phyloP scores from a whole-genome alignment of 1,140 invertebrate species.

The Pseudomyrmex sp. region DNA sequence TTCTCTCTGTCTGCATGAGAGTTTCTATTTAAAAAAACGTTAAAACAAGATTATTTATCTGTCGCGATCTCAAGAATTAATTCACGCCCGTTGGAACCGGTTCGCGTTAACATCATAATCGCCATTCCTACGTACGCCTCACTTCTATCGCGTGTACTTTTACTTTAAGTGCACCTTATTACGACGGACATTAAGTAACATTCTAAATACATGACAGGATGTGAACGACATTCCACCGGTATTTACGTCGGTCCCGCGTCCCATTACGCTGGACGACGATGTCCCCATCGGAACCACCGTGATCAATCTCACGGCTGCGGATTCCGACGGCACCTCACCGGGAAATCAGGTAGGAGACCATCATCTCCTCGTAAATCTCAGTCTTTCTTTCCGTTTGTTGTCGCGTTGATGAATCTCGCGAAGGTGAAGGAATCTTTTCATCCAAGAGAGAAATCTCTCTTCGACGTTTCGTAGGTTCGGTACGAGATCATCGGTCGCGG shows the following conservation, averaged over 20 bases:
- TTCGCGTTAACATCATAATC: conserved; percentile 41
- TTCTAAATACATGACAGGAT: conserved; percentile 84
- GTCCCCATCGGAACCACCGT: conserved; percentile 92
- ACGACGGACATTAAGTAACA: conserved; percentile 15
- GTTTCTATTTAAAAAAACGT: conserved; percentile 25
- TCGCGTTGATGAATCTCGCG: background rate
- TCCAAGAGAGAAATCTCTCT: background rate
- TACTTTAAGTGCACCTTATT: conserved; percentile 25
- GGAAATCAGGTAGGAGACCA: conserved; percentile 89
- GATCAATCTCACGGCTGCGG: conserved; percentile 91
- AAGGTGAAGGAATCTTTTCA: background rate
- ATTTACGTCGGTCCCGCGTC: conserved; percentile 92
- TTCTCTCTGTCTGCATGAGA: background rate
- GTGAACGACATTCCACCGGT: conserved; percentile 94
- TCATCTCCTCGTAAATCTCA: background rate
- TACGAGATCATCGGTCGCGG: conserved; percentile 93
- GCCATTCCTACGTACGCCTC: background rate
- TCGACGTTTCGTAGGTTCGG: conserved; percentile 84
- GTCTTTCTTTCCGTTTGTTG: background rate
- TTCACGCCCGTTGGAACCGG: conserved; percentile 6
- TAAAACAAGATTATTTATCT: conserved; percentile 25
- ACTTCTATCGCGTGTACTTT: conserved; percentile 16
- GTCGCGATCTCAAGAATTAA: conserved; percentile 10
- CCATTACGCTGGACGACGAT: conserved; percentile 93
- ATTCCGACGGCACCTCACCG: conserved; percentile 92